A percentile compares a stretch with the other conserved stretches of the same genome.
phyloP scores from a whole-genome alignment of 2,113 vertebrate genomes.

The Pachycephala philippinensis region DNA sequence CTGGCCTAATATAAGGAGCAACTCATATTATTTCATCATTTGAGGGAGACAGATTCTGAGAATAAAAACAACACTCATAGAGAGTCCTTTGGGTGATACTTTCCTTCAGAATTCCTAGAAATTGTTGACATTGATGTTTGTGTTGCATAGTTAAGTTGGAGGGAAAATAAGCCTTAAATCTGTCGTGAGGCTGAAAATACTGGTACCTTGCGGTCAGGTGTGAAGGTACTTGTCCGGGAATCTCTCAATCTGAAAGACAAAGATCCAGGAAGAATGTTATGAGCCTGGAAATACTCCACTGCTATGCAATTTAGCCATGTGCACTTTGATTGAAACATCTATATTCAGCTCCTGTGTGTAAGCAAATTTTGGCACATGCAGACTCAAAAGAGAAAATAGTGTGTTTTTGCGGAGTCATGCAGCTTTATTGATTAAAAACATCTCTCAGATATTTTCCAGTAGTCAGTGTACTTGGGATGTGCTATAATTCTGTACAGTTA shows the following conservation, averaged over 20 bases:
- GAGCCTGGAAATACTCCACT: background rate
- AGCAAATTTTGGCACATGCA: background rate
- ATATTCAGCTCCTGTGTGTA: background rate
- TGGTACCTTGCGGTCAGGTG: background rate
- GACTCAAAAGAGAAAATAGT: background rate
- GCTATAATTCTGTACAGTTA: background rate
- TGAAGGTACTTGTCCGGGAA: background rate
- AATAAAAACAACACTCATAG: background rate
- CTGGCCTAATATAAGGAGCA: background rate
- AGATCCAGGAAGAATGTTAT: background rate
- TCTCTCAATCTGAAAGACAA: background rate
- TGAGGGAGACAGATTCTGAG: background rate
- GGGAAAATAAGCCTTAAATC: background rate
- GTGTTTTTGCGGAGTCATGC: background rate
- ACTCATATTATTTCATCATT: background rate
- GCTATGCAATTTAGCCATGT: background rate
- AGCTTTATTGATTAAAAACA: background rate
- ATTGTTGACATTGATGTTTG: background rate
- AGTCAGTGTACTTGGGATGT: background rate
- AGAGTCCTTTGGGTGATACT: background rate
- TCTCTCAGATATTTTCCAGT: background rate
- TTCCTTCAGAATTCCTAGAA: background rate
- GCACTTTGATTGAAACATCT: background rate
- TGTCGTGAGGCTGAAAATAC: background rate
- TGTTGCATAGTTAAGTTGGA: background rate